Percentiles rank a stretch among this genome's conserved stretches.
These are phyloP conservation scores for Cassiopea xamachana DNA, from an alignment of 30 jellyfish, hydroid and myxozoan species.

Conservation along the genomic window DNA sequence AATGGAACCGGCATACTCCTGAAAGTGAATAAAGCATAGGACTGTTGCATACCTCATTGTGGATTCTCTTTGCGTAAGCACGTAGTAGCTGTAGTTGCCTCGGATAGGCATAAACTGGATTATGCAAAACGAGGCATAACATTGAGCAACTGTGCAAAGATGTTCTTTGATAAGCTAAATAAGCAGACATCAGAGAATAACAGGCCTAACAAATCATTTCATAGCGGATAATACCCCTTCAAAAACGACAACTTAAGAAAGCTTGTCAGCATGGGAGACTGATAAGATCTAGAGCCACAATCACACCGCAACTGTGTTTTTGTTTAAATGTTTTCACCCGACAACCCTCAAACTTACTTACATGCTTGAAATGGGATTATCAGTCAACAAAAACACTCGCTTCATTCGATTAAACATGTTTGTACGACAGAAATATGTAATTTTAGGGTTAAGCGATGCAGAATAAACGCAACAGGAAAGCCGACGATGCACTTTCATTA, in stretches of 20 bases:
- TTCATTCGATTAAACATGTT: conserved; percentile 57
- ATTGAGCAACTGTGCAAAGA: conserved; percentile 13
- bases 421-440: conserved; percentile 22
- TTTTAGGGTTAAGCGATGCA: neutral
- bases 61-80: too few relatives aligned
- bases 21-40: too few relatives aligned
- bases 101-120: neutral
- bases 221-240: conserved; percentile 75
- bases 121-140: conserved; percentile 12
- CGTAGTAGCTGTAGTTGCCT: neutral
- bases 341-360: conserved; percentile 47
- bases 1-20: too few relatives aligned
- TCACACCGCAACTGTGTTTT: conserved; percentile 70
- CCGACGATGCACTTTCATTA: too few relatives aligned
- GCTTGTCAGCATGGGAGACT: conserved; percentile 78
- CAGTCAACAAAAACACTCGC: conserved; percentile 34
- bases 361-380: conserved; percentile 57
- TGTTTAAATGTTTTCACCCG: conserved; percentile 76
- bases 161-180: conserved; percentile 28
- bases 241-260: conserved; percentile 63
- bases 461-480: too few relatives aligned
- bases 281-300: conserved; percentile 74
- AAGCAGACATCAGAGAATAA: conserved; percentile 32
- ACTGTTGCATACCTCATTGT: too few relatives aligned
- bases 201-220: conserved; percentile 45